Conservation (phyloP, 23 tunicate species). For the Ascidia mentula region DNA sequence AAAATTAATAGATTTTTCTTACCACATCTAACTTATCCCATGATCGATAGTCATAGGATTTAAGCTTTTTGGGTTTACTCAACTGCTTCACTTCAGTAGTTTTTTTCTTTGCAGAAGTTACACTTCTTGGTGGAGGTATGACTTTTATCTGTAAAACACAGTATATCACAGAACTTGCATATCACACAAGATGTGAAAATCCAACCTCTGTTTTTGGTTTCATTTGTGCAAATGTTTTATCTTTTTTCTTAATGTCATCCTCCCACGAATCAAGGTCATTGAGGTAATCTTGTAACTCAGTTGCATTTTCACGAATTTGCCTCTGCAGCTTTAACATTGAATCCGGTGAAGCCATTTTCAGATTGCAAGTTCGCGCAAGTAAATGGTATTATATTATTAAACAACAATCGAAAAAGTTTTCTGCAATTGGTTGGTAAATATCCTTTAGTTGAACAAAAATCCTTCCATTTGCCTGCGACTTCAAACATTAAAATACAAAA, state of each 20-base stretch:
- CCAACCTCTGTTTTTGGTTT: constrained; percentile 48
- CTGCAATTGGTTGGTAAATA: too few relatives aligned
- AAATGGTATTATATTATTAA: too few relatives aligned
- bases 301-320: constrained; percentile 73
- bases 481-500: too few relatives aligned
- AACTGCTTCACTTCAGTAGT: constrained; percentile 3
- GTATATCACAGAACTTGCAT: background rate
- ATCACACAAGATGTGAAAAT: background rate
- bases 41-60: constrained; percentile 65
- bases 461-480: too few relatives aligned
- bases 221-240: constrained; percentile 63
- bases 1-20: background rate
- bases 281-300: constrained; percentile 63
- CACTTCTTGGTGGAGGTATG: constrained; percentile 55
- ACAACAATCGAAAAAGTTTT: too few relatives aligned
- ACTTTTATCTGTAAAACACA: constrained; percentile 15
- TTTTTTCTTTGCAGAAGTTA: constrained; percentile 16
- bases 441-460: too few relatives aligned
- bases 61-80: constrained; percentile 54
- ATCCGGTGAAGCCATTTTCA: constrained; percentile 32
- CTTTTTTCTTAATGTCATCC: constrained; percentile 80
- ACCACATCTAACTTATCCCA: constrained; percentile 91
- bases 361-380: background rate
- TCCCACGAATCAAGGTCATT: constrained; percentile 81
- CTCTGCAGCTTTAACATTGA: constrained; percentile 65